Percentiles rank a stretch among this genome's conserved stretches.
Conservation (phyloP, 2,797 vertebrate genomes). For the Carduelis carduelis region DNA sequence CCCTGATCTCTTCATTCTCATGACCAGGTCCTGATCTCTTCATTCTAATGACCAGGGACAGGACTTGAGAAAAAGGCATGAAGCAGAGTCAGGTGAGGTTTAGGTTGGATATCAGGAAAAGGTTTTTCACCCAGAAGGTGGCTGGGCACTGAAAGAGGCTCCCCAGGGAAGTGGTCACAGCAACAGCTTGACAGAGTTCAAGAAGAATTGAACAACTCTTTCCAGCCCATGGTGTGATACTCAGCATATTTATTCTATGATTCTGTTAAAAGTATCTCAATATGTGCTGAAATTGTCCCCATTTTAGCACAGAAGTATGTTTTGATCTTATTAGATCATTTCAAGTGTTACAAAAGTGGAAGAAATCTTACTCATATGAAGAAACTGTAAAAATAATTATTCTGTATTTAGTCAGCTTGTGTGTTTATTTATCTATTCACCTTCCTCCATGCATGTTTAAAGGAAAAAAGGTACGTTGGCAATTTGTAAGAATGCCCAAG, state of each 20-base stretch:
- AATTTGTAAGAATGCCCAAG: background rate
- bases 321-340: background rate
- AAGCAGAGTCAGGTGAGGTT: background rate
- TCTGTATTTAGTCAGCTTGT: background rate
- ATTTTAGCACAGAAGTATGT: background rate
- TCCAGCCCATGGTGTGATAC: background rate
- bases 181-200: background rate
- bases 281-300: background rate
- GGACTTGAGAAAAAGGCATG: background rate
- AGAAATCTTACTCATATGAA: background rate
- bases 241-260: background rate
- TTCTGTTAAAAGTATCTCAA: background rate
- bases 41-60: background rate
- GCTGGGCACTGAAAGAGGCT: background rate
- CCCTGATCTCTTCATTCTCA: too few species aligned
- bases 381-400: background rate
- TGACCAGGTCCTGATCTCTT: background rate
- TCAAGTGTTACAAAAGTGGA: background rate
- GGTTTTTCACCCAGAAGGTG: background rate
- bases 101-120: background rate
- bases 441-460: background rate
- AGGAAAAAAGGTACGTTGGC: background rate
- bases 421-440: background rate
- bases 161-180: background rate
- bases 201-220: background rate